Evolutionary conservation across 1,140 invertebrate genomes (phyloP).

Genomic region (Drosophila nebulosa): DNA sequence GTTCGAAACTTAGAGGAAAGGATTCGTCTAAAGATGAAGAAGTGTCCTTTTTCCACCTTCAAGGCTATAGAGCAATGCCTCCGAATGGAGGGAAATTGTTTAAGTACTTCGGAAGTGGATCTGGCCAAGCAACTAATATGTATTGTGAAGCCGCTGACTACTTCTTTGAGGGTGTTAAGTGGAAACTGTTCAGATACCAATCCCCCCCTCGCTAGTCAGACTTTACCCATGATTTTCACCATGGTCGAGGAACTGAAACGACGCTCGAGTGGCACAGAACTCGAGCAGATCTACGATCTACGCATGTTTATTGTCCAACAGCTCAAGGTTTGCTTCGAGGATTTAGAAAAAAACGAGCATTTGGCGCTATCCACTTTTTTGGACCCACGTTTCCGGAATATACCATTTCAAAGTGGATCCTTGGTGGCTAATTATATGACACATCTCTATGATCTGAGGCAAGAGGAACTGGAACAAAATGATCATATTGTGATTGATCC

Average conservation of each 20-base stretch:
- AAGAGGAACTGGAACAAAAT: not conserved
- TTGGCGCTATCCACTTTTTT: constrained; percentile 31
- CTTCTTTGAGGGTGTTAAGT: constrained; percentile 28
- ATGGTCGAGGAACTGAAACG: constrained; percentile 40
- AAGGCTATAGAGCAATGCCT: constrained; percentile 31
- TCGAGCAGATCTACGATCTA: constrained; percentile 27
- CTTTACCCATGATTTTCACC: constrained; percentile 33
- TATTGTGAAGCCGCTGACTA: constrained; percentile 23
- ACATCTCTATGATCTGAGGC: constrained; percentile 16
- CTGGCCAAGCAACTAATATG: constrained; percentile 10
- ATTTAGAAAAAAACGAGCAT: constrained; percentile 30
- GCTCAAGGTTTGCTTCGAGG: constrained; percentile 27
- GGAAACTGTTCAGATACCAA: constrained; percentile 4
- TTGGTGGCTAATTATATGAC: constrained; percentile 44
- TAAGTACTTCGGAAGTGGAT: not conserved
- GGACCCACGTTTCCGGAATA: constrained; percentile 45
- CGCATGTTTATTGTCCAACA: constrained; percentile 27
- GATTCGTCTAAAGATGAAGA: constrained; percentile 10
- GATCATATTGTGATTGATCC: not conserved
- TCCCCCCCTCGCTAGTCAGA: constrained; percentile 34
- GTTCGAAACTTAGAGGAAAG: constrained; percentile 17
- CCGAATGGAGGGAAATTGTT: not conserved
- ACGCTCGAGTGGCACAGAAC: constrained; percentile 4
- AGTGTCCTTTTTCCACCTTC: constrained; percentile 15
- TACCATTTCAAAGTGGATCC: constrained; percentile 28